phyloP scores from a whole-genome alignment of 2,113 vertebrate genomes.

The Lichenostomus cassidix region DNA sequence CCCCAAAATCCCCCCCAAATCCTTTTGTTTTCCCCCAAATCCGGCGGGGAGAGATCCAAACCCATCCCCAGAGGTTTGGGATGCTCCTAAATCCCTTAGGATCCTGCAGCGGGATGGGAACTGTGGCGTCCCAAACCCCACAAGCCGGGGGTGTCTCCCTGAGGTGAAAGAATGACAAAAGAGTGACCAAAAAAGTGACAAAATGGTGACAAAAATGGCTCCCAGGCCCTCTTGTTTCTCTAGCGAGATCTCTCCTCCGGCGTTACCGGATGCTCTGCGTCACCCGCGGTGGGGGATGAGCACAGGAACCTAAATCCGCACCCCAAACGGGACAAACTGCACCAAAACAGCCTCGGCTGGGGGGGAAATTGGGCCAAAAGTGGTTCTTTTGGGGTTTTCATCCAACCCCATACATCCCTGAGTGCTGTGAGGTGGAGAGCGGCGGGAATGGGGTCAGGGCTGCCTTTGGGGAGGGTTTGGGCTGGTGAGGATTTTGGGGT shows the following conservation, averaged over 20 bases:
- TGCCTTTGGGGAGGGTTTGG: neutral
- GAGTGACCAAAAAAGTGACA: neutral
- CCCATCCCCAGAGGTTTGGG: no score
- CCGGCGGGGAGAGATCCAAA: neutral
- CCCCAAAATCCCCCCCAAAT: neutral
- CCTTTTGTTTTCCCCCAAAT: neutral
- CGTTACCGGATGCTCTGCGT: neutral
- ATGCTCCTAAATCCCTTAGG: neutral
- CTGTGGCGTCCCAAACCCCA: no score
- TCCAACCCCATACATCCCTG: neutral
- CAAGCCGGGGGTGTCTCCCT: fast-evolving
- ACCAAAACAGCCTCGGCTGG: fast-evolving
- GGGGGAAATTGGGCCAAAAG: neutral
- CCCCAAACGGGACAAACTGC: neutral
- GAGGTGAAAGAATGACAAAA: neutral
- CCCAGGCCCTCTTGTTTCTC: fast-evolving
- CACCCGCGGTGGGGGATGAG: neutral
- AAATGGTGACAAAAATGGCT: fast-evolving
- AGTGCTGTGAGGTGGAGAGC: fast-evolving
- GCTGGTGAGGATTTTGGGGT: neutral
- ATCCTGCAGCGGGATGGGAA: fast-evolving
- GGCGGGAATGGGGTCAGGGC: fast-evolving
- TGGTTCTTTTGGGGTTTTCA: neutral
- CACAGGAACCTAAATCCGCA: neutral
- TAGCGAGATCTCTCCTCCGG: neutral